These are phyloP conservation scores for Cotesia glomerata DNA, from an alignment of 1,140 invertebrate species.

Conservation along the genomic window DNA sequence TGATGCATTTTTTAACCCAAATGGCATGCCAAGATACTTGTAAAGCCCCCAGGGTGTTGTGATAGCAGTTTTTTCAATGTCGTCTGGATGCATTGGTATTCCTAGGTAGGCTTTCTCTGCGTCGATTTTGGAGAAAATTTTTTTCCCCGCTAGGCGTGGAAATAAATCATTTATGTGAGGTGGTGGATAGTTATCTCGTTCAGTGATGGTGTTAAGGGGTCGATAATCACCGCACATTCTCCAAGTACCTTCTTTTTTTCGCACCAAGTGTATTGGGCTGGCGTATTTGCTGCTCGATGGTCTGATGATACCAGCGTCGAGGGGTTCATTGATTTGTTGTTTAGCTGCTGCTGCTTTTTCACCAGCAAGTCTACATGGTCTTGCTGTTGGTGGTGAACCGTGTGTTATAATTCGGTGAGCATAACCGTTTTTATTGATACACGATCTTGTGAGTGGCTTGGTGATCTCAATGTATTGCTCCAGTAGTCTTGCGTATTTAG, in stretches of 20 bases:
- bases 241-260: slow-evolving; percentile 50
- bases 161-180: slow-evolving; percentile 46
- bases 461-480: slow-evolving; percentile 39
- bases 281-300: slow-evolving; percentile 53
- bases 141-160: slow-evolving; percentile 40
- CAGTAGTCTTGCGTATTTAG: slow-evolving; percentile 33
- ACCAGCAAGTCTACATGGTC: slow-evolving; percentile 37
- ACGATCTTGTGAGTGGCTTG: slow-evolving; percentile 30
- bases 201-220: slow-evolving; percentile 51
- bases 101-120: slow-evolving; percentile 56
- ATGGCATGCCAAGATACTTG: slow-evolving; percentile 50
- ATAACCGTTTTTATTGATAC: neutral
- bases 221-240: slow-evolving; percentile 53
- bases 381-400: slow-evolving; percentile 36
- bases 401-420: slow-evolving; percentile 32
- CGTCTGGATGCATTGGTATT: slow-evolving; percentile 45
- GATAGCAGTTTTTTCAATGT: slow-evolving; percentile 51
- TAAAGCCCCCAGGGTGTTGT: slow-evolving; percentile 35
- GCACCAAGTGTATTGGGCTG: slow-evolving; percentile 52
- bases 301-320: slow-evolving; percentile 40
- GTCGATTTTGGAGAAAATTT: slow-evolving; percentile 54
- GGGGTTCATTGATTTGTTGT: slow-evolving; percentile 41
- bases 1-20: slow-evolving; percentile 38
- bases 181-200: slow-evolving; percentile 46
- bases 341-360: slow-evolving; percentile 34